phyloP scores from a whole-genome alignment of 2,113 vertebrate species.

The Malaclemys terrapin region DNA sequence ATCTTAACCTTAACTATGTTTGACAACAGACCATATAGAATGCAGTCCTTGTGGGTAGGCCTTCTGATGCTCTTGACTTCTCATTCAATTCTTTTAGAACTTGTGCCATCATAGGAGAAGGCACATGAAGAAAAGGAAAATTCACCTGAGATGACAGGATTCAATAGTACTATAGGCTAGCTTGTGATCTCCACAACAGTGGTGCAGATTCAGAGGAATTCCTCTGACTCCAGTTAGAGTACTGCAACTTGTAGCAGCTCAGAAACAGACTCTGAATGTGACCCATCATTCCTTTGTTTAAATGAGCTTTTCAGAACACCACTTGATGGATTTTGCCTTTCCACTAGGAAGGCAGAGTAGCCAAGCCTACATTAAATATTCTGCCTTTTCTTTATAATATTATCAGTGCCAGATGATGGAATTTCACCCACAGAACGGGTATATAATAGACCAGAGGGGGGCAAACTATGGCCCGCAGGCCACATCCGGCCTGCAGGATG shows the following conservation, averaged over 20 bases:
- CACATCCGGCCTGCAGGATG: too few relatives aligned
- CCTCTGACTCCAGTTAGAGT: constrained; percentile 29
- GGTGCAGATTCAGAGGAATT: background rate
- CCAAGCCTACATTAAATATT: background rate
- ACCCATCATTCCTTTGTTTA: background rate
- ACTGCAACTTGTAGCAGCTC: constrained; percentile 12
- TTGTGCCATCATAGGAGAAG: background rate
- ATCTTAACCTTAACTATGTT: background rate
- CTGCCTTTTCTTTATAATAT: background rate
- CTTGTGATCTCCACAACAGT: constrained; percentile 34
- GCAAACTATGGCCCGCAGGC: too few relatives aligned
- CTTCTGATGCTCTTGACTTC: background rate
- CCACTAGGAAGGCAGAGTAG: background rate
- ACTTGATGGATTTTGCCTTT: background rate
- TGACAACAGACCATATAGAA: constrained; percentile 3
- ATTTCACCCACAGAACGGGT: background rate
- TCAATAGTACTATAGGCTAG: constrained; percentile 10
- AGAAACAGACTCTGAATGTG: constrained; percentile 7
- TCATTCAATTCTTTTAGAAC: background rate
- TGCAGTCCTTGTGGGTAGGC: constrained; percentile 5
- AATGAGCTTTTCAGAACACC: background rate
- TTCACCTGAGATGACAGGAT: background rate
- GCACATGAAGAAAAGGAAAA: constrained; percentile 10
- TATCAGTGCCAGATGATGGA: background rate
- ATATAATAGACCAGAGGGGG: background rate